These are phyloP conservation scores for Hydriomena furcata DNA, from an alignment of 2,888 invertebrate genomes.

Conservation along the genomic window DNA sequence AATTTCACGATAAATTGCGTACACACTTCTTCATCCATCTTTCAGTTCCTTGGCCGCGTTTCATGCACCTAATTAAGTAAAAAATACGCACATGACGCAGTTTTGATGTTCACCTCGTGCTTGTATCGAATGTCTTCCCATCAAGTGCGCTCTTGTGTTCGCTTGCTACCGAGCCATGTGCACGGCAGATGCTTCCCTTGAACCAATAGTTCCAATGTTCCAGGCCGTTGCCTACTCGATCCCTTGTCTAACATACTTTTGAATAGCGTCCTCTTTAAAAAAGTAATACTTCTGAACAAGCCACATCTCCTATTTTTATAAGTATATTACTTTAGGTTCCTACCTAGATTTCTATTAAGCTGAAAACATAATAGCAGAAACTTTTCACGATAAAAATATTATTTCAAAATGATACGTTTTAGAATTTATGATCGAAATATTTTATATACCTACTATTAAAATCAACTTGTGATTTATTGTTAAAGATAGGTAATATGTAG, in stretches of 20 bases:
- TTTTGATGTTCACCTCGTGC: constrained; percentile 52
- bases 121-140: constrained; percentile 67
- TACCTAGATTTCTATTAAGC: too few species aligned
- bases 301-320: too few species aligned
- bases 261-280: constrained; percentile 25
- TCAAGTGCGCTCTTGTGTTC: constrained; percentile 60
- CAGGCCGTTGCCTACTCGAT: constrained; percentile 45
- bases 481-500: too few species aligned
- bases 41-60: constrained; percentile 65
- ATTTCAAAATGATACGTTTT: too few species aligned
- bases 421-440: too few species aligned
- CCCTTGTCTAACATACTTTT: constrained; percentile 24
- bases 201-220: constrained; percentile 41
- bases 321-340: too few species aligned
- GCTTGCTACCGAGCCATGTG: constrained; percentile 69
- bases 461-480: too few species aligned
- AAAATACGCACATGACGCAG: constrained; percentile 58
- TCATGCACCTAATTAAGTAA: constrained; percentile 48
- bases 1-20: constrained; percentile 43
- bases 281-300: too few species aligned
- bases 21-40: constrained; percentile 37
- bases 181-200: constrained; percentile 71
- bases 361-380: too few species aligned
- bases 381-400: too few species aligned
- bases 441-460: too few species aligned